Base-by-base conservation (phyloP, 2,888 invertebrate genomes). In the Neoaliturus tenellus region DNA sequence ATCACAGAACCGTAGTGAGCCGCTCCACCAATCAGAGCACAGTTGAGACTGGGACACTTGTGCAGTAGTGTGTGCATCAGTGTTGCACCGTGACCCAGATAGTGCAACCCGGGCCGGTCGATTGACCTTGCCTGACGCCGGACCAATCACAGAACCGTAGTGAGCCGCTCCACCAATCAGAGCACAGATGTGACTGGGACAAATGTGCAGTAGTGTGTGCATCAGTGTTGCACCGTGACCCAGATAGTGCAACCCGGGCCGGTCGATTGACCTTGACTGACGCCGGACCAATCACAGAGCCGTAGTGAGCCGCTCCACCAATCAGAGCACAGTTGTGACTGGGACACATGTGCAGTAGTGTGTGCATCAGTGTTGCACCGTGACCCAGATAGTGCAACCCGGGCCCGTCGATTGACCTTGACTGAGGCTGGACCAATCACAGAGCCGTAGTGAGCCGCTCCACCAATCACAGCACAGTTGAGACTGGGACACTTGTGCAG, bases 1-100 rank as follows among this genome's bases (percentile, higher is more conserved):
- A 71, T 71, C 71, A 71, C 14, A 35, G 71, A 33, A 20, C 71
- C 25, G 71, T 71, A 78, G 78, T 78, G 51, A 28, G 33, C 25
- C 31, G 55, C 48, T 75, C 75, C 39, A 44, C 78, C 78, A 78
- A 78, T 78, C 55, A 78, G 51, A 55, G 55, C 78, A 33, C 78
- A 51, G 78, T 78, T 48, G 78, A 55, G 78, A 23, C 51, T 31
- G n/a, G n/a, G n/a, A n/a, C n/a, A n/a, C n/a, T n/a, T n/a, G n/a
- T 55, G 20, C 55, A 55, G 55, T 55, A 23, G 20, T 31, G 31
- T 62, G 31, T 62, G 62, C 62, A 62, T 28, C 25, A 62, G 31
- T 62, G 62, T 28, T 31, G 28, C 20, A 62, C 28, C 8, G n/a
- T n/a, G n/a, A n/a, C n/a, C n/a, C n/a, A n/a, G n/a, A n/a, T n/a